phyloP scores from a whole-genome alignment of 2,113 vertebrate species.

The Lepidothrix coronata region DNA sequence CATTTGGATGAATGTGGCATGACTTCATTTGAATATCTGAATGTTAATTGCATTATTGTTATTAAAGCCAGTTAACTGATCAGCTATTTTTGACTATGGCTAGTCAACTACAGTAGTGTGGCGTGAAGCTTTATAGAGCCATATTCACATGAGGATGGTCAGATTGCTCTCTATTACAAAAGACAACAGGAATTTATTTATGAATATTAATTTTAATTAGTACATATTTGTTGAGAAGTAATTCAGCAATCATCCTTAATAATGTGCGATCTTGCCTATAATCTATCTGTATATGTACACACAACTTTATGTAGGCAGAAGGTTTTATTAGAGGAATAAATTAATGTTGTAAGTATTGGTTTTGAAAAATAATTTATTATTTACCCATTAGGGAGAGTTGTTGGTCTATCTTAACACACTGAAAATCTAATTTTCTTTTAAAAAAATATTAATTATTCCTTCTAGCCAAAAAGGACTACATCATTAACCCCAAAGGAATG shows the following conservation, averaged over 20 bases:
- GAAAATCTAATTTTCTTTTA: constrained; percentile 59
- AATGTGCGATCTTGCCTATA: neutral
- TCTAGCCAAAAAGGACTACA: constrained; percentile 37
- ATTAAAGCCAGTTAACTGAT: constrained; percentile 15
- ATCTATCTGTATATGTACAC: neutral
- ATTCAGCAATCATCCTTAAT: neutral
- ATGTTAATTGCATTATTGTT: constrained; percentile 4
- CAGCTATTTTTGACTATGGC: neutral
- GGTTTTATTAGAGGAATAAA: constrained; percentile 34
- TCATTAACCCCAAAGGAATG: constrained; percentile 64
- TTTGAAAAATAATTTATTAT: constrained; percentile 55
- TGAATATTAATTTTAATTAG: constrained; percentile 42
- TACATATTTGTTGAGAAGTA: constrained; percentile 18
- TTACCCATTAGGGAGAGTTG: constrained; percentile 42
- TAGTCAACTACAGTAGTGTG: neutral
- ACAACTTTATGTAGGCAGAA: neutral
- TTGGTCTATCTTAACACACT: constrained; percentile 39
- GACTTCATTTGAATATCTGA: constrained; percentile 13
- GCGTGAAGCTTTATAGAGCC: neutral
- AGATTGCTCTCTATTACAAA: neutral
- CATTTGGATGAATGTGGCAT: neutral
- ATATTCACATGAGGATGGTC: neutral
- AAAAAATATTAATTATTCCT: constrained; percentile 61
- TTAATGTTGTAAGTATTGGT: constrained; percentile 13
- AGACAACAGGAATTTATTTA: constrained; percentile 2